Evolutionary conservation across 2,113 vertebrate species (phyloP), one percentile per base, ranked within the genome.

Genomic region (Triplophysa siluroides): DNA sequence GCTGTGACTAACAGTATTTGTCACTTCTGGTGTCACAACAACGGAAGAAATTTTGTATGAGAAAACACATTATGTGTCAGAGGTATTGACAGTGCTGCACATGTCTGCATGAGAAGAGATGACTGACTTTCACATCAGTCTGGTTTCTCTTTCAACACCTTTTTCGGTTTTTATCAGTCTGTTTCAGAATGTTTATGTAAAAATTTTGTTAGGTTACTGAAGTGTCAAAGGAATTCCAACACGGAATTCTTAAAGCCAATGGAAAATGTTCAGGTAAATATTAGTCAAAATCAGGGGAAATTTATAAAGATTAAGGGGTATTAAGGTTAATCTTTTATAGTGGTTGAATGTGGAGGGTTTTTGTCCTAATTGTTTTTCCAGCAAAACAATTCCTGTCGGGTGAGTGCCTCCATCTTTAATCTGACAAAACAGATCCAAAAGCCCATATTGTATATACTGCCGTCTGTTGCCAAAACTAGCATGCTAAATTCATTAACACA

Each of bases 401-500:
- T 23, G 19, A 23, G 26, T 24, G 24, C 43, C 75, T 69, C 58
- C 80, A 62, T 11, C 70, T 86, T 87, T 87, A 87, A 88, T 90
- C 84, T 85, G 78, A 81, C 80, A 38, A 82, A 87, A 87, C 82
- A 83, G 45, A 78, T 73, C 41, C 41, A 33, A 70, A 60, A 76
- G 1, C 4, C 43, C 73, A 69, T 16, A 70, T 23, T 18, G 56
- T 71, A 74, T 66, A 75, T 56, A 38, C 8, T 2, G 10, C 19
- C 1, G 24, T 65, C 61, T 2, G 19, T 2, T 56, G 89, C 89
- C 90, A 89, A 84, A 84, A 84, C 45, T 77, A 78, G 83, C 90
- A 91, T 83, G 89, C 89, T 90, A 88, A 88, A 91, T 82, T 90
- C 84, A 92, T 92, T 89, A 92, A 82, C 72, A 8, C 69, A 82